Evolutionary conservation across 2,113 vertebrate species (phyloP), one percentile per base, ranked within the genome.

Genomic region (Danio rerio): DNA sequence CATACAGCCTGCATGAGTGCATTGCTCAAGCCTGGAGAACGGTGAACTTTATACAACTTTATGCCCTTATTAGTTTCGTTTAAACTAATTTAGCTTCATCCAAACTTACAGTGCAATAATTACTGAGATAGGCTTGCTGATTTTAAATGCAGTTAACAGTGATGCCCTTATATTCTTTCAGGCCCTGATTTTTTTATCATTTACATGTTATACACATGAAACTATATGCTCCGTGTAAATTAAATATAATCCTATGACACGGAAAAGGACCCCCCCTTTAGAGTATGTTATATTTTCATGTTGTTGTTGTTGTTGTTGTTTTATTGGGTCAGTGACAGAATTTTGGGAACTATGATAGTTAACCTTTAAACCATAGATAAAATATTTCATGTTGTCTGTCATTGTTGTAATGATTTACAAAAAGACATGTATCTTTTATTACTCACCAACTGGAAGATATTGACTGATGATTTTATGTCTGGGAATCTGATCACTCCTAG

Each of bases 21-120:
- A 88, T 98, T 8, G 95, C 93, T 56, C 91, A 92, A 9, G 94
- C 91, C 0, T 99, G 97, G 97, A 97, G 91, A 89, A 95, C 96
- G 96, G 98, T 98, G 93, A 56, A 13, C 47, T 47, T 47, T 6
- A 31, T 18, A 73, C 62, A 13, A 42, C 53, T 3, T 7, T 11
- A 52, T 11, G 7, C 49, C 7, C 49, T 52, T 52, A 3, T 31
- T 31, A 31, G n/a, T n/a, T n/a, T 31, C 31, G 1, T 31, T 31
- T 1, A 2, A 31, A 31, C 3, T 31, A 31, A 31, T 72, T 21
- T n/a, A 40, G 8, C 15, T 40, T 53, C 2, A 53, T 72, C 50
- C 49, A 16, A 49, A 53, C 20, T 72, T 40, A 40, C 49, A 15
- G 6, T 72, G 12, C 5, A 15, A 7, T 31, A 71, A 45, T 31